phyloP scores from a whole-genome alignment of 2,888 invertebrate species.

The Iphiclides podalirius region DNA sequence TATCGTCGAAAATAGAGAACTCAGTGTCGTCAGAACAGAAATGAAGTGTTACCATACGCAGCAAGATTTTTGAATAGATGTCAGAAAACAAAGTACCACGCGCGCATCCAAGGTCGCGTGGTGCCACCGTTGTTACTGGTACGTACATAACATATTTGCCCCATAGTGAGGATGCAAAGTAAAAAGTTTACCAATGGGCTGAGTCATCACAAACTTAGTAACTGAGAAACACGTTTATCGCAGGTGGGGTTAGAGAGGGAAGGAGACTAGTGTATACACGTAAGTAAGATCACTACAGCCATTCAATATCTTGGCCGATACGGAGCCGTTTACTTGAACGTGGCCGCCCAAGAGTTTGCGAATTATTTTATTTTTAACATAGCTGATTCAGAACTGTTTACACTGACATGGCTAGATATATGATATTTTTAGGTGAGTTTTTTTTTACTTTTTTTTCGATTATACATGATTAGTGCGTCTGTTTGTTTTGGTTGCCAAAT shows the following conservation, averaged over 20 bases:
- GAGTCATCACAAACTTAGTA: constrained; percentile 7
- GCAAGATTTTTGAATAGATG: too few species aligned
- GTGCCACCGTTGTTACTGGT: too few species aligned
- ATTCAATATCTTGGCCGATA: neutral
- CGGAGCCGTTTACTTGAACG: constrained; percentile 1
- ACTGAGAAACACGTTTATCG: constrained; percentile 10
- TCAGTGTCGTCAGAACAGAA: too few species aligned
- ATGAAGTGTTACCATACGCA: too few species aligned
- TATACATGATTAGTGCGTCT: too few species aligned
- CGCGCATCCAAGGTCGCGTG: too few species aligned
- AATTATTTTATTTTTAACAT: neutral
- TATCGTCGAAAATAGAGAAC: too few species aligned
- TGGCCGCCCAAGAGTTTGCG: neutral
- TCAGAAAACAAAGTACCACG: too few species aligned
- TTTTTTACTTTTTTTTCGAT: too few species aligned
- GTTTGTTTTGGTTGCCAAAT: too few species aligned
- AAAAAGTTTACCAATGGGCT: constrained; percentile 3
- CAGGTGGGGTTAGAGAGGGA: constrained; percentile 6
- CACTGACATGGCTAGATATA: constrained; percentile 1
- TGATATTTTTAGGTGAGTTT: constrained; percentile 13
- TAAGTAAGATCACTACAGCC: constrained; percentile 10
- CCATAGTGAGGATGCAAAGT: constrained; percentile 1
- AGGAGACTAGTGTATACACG: constrained; percentile 16
- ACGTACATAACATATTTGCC: too few species aligned
- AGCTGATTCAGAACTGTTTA: neutral